These are phyloP conservation scores for Otolemur crassicaudatus DNA, from an alignment of 2,797 vertebrate genomes.

Conservation along the genomic window DNA sequence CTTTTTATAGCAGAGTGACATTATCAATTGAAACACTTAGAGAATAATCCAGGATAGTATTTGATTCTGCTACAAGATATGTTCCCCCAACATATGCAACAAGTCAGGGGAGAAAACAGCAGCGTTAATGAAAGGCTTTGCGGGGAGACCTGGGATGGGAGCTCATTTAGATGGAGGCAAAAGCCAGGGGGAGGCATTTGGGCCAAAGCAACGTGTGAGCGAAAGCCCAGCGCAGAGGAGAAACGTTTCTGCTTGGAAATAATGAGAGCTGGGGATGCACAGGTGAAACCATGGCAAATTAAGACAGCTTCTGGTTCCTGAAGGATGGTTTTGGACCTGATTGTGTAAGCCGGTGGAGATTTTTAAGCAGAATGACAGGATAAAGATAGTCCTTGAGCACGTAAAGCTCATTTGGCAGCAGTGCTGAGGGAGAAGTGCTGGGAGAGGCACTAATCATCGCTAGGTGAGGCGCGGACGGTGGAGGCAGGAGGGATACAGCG, in stretches of 20 bases:
- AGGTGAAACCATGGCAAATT: not conserved
- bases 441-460: not conserved
- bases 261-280: not conserved
- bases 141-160: not conserved
- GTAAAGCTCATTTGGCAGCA: constrained; percentile 42
- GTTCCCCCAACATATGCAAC: not conserved
- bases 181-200: not conserved
- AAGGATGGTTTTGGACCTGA: constrained; percentile 37
- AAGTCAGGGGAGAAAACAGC: not conserved
- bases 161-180: not conserved
- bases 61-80: not conserved
- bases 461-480: not conserved
- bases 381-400: constrained; percentile 67
- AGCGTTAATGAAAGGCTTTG: not conserved
- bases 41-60: constrained; percentile 8
- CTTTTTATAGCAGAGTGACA: not conserved
- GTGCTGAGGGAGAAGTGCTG: not conserved
- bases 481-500: not conserved
- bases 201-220: not conserved
- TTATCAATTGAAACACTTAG: constrained; percentile 26
- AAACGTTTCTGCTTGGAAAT: constrained; percentile 42
- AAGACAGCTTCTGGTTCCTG: constrained; percentile 6
- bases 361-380: constrained; percentile 8
- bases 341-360: not conserved
- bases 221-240: not conserved